Evolutionary conservation across 92 coral and sea anemone genomes (phyloP), one percentile per base, ranked within the genome.

Genomic region (Palythoa grandis): DNA sequence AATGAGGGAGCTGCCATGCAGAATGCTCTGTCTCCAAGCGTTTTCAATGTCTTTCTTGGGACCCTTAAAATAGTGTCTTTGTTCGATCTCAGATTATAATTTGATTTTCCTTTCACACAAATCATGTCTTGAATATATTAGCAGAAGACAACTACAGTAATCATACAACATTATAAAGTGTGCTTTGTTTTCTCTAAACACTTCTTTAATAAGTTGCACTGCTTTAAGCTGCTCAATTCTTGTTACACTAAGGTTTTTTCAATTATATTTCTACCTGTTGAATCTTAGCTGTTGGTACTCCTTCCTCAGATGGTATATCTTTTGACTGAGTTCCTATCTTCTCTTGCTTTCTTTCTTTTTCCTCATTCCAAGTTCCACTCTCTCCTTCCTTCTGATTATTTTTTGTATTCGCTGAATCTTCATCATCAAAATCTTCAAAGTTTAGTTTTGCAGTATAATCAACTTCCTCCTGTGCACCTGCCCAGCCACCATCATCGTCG

Each of bases 401-500:
- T 65, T 37, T 76, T 58, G 35, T 67, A 37, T 71, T 23, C 38
- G 22, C 61, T 13, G 85, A 79, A 11, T 91, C 95, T 7, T 92
- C 96, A 3, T 95, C 96, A 15, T 91, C 99, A 88, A 90, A 92
- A 90, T 97, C 99, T 83, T 97, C 99, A 92, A 97, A 97, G 86
- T 97, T 94, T 23, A 97, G 86, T 78, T 97, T 97, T 29, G 98
- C 98, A 29, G 95, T 90, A 83, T 97, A 97, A 71, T 97, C 99
- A 20, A 97, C 98, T 86, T 97, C 99, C 37, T 96, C 97, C 79
- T 97, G 99, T 16, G 97, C 99, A 56, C 97, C 98, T 68, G 99
- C 99, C 99, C 99, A 97, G 19, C 99, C 99, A 29, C 98, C 99
- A 78, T 93, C 96, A 79, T 93, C 96, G 56, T 91, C 97, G 74